Evolutionary conservation across 2,113 vertebrate species (phyloP).

Genomic region (Ceuthmochares aereus): DNA sequence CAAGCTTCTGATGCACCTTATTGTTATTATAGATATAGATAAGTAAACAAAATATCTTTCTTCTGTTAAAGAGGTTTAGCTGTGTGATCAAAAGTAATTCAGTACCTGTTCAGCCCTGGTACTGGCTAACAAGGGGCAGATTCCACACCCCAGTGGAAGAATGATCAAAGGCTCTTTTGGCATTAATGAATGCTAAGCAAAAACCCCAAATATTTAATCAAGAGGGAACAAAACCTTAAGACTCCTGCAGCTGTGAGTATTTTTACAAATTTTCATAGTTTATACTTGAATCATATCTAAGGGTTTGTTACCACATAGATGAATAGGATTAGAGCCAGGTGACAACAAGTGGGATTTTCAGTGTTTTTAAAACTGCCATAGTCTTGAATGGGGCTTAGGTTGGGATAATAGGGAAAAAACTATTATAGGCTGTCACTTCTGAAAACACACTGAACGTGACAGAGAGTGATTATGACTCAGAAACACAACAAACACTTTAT

Average conservation of each 20-base stretch:
- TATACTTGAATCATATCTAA: neutral
- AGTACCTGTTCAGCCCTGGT: constrained; percentile 39
- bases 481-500: neutral
- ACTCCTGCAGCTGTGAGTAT: neutral
- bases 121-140: constrained; percentile 37
- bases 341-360: neutral
- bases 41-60: constrained; percentile 3
- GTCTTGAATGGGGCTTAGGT: neutral
- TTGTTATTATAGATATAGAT: neutral
- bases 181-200: constrained; percentile 36
- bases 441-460: neutral
- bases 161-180: constrained; percentile 55
- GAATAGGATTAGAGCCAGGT: neutral
- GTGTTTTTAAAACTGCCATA: neutral
- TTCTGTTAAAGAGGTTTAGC: constrained; percentile 21
- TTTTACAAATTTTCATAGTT: constrained; percentile 1
- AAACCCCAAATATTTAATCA: constrained; percentile 58
- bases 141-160: constrained; percentile 33
- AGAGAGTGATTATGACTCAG: constrained; percentile 13
- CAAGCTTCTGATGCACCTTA: constrained; percentile 7
- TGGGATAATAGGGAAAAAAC: neutral
- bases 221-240: constrained; percentile 17
- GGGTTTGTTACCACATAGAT: neutral
- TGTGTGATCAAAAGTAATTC: constrained; percentile 47
- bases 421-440: neutral